Evolutionary conservation across 1,140 invertebrate species (phyloP).

Genomic region (Drosophila kikkawai): DNA sequence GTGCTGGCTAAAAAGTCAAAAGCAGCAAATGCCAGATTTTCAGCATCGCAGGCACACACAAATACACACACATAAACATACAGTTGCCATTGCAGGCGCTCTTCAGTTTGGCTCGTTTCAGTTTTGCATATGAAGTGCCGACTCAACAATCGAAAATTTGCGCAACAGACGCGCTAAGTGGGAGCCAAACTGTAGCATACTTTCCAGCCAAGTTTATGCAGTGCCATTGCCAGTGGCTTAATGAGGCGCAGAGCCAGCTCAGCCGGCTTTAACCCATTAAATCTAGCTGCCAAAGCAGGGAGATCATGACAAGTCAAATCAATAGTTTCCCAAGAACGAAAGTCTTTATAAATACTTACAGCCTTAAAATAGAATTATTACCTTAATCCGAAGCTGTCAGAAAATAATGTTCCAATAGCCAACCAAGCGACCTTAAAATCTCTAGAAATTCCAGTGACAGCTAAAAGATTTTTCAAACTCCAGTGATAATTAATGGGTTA

Average conservation of each 20-base stretch:
- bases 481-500: constrained; percentile 22
- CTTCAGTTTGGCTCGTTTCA: constrained; percentile 36
- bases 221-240: constrained; percentile 46
- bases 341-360: not conserved
- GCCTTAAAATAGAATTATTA: not conserved
- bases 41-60: constrained; percentile 46
- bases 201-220: constrained; percentile 68
- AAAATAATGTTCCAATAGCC: not conserved
- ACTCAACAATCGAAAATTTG: constrained; percentile 82
- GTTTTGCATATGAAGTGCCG: constrained; percentile 81
- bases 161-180: constrained; percentile 79
- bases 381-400: not conserved
- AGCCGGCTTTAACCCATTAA: constrained; percentile 29
- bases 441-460: not conserved
- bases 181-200: constrained; percentile 71
- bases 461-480: not conserved
- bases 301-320: not conserved
- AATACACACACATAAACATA: constrained; percentile 28
- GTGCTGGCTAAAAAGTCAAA: constrained; percentile 70
- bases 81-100: constrained; percentile 39
- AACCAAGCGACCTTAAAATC: not conserved
- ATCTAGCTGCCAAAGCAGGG: not conserved
- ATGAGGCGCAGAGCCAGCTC: constrained; percentile 44
- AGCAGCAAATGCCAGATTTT: constrained; percentile 79
- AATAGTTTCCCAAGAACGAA: not conserved